A percentile compares a stretch with the other conserved stretches of the same genome.
Conservation (phyloP, 2,888 invertebrate species). For the Aleiodes testaceus region DNA sequence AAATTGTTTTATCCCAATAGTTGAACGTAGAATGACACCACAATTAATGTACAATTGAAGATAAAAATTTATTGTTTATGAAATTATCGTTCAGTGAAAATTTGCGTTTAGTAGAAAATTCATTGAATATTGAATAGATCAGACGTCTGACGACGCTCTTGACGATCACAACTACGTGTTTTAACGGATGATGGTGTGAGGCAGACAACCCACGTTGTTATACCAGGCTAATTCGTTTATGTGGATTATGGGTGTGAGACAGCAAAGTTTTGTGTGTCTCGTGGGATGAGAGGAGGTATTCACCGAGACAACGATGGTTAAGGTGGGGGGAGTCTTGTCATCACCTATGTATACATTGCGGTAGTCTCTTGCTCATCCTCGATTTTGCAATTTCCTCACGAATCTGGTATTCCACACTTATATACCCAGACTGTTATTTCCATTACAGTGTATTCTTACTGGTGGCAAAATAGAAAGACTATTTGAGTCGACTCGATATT, state of each 20-base stretch:
- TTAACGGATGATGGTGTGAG: constrained; percentile 16
- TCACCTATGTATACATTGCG: constrained; percentile 15
- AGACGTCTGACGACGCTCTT: not conserved
- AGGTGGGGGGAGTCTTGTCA: constrained; percentile 11
- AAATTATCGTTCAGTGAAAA: not conserved
- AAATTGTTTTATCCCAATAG: constrained; percentile 13
- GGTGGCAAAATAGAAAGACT: not conserved
- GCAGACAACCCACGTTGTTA: constrained; percentile 16
- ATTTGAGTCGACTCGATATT: not conserved
- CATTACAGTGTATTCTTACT: constrained; percentile 24
- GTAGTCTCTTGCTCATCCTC: constrained; percentile 35
- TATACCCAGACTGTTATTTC: constrained; percentile 41
- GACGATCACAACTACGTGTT: constrained; percentile 18
- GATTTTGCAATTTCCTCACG: constrained; percentile 45
- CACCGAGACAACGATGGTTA: constrained; percentile 6
- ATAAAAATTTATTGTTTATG: too few relatives aligned
- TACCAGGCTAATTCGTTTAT: constrained; percentile 44
- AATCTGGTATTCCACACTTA: constrained; percentile 43
- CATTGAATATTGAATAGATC: not conserved
- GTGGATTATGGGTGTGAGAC: constrained; percentile 39
- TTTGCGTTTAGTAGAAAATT: not conserved
- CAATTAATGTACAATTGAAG: not conserved
- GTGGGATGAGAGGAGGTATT: not conserved
- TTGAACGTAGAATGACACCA: constrained; percentile 14
- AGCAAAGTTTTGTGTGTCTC: constrained; percentile 15